Percentiles rank a stretch among this genome's conserved stretches.
Evolutionary conservation across 2,113 vertebrate species (phyloP).

Genomic region (Tichodroma muraria): DNA sequence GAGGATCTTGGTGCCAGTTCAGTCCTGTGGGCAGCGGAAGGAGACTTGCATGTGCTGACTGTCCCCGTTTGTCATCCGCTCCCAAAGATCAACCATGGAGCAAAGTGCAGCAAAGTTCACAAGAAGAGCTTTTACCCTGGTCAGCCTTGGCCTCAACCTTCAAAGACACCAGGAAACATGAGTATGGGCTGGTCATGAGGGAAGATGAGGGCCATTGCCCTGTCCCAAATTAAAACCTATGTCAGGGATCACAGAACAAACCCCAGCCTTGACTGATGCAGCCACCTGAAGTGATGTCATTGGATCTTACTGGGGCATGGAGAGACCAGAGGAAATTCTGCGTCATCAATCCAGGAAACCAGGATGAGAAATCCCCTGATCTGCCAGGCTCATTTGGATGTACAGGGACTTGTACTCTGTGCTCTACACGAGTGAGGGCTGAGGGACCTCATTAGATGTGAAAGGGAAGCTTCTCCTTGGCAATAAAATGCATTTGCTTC

Average conservation of each 20-base stretch:
- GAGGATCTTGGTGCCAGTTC: background rate
- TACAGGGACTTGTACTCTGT: background rate
- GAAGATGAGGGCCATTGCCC: background rate
- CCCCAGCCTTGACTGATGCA: background rate
- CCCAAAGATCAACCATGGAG: background rate
- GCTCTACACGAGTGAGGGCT: background rate
- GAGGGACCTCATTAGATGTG: background rate
- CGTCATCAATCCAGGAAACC: background rate
- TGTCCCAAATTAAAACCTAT: background rate
- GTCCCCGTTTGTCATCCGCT: background rate
- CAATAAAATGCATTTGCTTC: background rate
- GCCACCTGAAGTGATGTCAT: background rate
- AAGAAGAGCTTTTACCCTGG: background rate
- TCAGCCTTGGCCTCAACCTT: background rate
- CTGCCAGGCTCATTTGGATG: background rate
- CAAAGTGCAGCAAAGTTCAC: background rate
- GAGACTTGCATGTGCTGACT: background rate
- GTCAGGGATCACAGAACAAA: background rate
- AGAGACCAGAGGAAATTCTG: background rate
- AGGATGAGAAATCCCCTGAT: background rate
- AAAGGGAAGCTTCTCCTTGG: background rate
- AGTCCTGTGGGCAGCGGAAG: background rate
- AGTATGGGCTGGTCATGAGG: background rate
- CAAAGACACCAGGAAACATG: background rate
- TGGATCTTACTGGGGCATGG: background rate